Base-by-base conservation (phyloP, 2,888 invertebrate species). In the Hecatera dysodea region DNA sequence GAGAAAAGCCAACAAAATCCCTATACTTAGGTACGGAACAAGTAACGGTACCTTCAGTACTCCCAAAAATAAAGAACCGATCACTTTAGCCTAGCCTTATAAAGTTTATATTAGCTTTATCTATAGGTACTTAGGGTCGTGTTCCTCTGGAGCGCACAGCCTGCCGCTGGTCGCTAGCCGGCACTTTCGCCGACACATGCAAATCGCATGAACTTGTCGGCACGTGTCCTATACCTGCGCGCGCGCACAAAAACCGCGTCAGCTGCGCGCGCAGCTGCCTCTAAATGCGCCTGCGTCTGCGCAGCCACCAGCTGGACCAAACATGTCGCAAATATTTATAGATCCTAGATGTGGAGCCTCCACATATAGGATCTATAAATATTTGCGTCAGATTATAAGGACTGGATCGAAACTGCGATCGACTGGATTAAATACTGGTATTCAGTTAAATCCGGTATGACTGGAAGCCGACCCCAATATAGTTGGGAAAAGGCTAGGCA, bases 151-250 rank as follows among this genome's bases (percentile, higher is more conserved):
- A n/a, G 48, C 42, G 17, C 44, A 56, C 52, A 75, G 63, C 50
- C 24, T 78, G n/a, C 77, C 60, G 65, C 42, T 50, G 50, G 44
- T 36, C 29, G 65, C 42, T 50, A 63, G 53, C 48, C 29, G 69
- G 65, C 75, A 84, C 86, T 85, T 81, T 81, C 84, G 62, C 66
- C 77, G 64, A 57, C 76, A 80, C 82, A 80, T 83, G 85, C 86
- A 83, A 85, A 85, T 85, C 75, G 67, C 61, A 52, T 75, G 80
- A 84, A 81, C 83, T 83, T 82, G 86, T 86, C 73, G 72, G 86
- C 87, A 87, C 86, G 85, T 85, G 85, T 84, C 81, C 60, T 80
- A 83, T 80, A 86, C 86, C 86, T 86, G 87, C 86, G 82, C 80
- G 48, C 44, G 75, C 79, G 77, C 75, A 78, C 82, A 80, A 80